Evolutionary conservation across 2,797 vertebrate species (phyloP).

Genomic region (Phalloptychus januarius): DNA sequence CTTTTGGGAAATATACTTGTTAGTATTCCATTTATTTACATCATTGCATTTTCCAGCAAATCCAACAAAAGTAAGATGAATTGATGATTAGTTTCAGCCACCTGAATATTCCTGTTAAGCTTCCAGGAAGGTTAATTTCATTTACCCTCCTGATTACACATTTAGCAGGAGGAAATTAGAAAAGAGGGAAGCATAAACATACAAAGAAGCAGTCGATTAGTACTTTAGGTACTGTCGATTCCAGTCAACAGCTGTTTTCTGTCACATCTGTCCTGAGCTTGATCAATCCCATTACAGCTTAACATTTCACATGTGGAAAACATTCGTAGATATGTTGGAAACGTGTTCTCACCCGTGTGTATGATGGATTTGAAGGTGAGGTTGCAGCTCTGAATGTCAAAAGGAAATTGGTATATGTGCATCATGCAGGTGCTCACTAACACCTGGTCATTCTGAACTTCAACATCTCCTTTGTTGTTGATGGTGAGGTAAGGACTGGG

Average conservation of each 20-base stretch:
- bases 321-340: neutral
- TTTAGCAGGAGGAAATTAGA: neutral
- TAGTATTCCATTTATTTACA: neutral
- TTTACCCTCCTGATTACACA: neutral
- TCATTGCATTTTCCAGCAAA: neutral
- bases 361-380: constrained; percentile 67
- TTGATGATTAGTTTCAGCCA: neutral
- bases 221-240: neutral
- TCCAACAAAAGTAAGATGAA: neutral
- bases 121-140: neutral
- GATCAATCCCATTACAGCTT: neutral
- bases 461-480: constrained; percentile 44
- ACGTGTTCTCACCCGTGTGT: constrained; percentile 50
- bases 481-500: constrained; percentile 62
- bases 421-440: constrained; percentile 74
- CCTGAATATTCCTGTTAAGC: neutral
- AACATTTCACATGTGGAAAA: neutral
- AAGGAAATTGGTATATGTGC: constrained; percentile 70
- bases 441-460: constrained; percentile 55
- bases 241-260: neutral
- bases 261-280: neutral
- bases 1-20: neutral
- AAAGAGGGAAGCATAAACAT: neutral
- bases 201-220: neutral
- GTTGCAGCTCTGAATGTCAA: constrained; percentile 71